phyloP scores from a whole-genome alignment of 2,113 vertebrate species.

The Callithrix jacchus region DNA sequence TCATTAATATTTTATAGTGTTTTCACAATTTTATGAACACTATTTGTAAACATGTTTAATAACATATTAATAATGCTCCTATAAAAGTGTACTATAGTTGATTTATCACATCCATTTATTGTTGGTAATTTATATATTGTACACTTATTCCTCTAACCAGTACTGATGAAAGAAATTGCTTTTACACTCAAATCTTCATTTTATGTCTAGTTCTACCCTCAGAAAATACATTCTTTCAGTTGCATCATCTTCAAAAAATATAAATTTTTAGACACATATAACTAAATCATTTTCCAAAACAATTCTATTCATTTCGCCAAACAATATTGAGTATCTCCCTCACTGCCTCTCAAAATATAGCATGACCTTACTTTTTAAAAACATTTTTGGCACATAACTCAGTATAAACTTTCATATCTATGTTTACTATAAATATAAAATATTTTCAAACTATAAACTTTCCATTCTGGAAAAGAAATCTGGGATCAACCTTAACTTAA shows the following conservation, averaged over 20 bases:
- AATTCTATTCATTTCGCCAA: neutral
- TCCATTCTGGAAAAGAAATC: neutral
- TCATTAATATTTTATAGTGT: neutral
- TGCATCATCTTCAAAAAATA: neutral
- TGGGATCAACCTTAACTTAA: neutral
- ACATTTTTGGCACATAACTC: neutral
- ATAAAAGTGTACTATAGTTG: neutral
- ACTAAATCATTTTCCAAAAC: neutral
- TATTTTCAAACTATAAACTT: slow-evolving; percentile 23
- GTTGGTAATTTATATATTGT: neutral
- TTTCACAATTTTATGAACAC: slow-evolving; percentile 5
- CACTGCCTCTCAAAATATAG: neutral
- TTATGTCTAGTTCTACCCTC: neutral
- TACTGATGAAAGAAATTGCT: neutral
- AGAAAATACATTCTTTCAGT: neutral
- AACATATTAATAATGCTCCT: neutral
- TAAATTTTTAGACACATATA: neutral
- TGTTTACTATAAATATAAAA: neutral
- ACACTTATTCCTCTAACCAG: neutral
- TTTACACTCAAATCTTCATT: slow-evolving; percentile 13
- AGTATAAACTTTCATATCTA: neutral
- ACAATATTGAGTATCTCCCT: neutral
- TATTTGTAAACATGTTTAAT: neutral
- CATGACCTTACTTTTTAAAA: neutral
- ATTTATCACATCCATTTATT: neutral